These are phyloP conservation scores for Calameuta idolon DNA, from an alignment of 2,888 invertebrate species.

Conservation along the genomic window DNA sequence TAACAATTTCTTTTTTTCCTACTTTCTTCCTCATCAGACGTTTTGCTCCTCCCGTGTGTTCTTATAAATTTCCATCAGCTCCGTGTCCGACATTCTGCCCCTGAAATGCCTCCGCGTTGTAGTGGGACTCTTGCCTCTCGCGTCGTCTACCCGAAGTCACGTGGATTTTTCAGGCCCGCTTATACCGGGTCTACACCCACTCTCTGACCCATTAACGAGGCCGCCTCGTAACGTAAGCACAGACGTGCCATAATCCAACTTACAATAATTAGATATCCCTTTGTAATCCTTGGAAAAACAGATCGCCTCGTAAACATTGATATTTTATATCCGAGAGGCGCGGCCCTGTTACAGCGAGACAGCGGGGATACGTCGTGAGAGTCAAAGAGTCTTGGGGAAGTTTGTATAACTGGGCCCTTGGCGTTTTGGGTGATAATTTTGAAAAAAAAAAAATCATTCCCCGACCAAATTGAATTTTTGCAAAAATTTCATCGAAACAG, in stretches of 20 bases:
- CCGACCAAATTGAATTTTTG: neutral
- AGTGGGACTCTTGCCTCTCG: neutral
- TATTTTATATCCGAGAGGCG: conserved; percentile 49
- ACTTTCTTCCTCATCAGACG: conserved; percentile 3
- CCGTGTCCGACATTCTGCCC: conserved; percentile 3
- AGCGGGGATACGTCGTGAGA: neutral
- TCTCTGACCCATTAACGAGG: conserved; percentile 27
- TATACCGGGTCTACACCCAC: neutral
- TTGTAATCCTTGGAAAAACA: conserved; percentile 28
- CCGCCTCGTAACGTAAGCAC: conserved; percentile 17
- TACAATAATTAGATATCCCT: conserved; percentile 8
- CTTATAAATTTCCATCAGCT: conserved; percentile 8
- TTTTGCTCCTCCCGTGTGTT: neutral
- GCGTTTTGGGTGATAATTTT: neutral
- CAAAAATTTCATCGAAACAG: neutral
- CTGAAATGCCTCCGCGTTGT: neutral
- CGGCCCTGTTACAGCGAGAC: conserved; percentile 14
- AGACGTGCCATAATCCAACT: conserved; percentile 3
- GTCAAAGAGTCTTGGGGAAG: neutral
- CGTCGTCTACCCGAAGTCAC: neutral
- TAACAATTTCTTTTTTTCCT: neutral
- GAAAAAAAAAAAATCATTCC: neutral
- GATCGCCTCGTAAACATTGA: conserved; percentile 52
- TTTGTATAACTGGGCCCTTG: neutral
- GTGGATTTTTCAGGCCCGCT: neutral